Base-by-base conservation (phyloP, 2,888 invertebrate species). In the Apamea crenata region DNA sequence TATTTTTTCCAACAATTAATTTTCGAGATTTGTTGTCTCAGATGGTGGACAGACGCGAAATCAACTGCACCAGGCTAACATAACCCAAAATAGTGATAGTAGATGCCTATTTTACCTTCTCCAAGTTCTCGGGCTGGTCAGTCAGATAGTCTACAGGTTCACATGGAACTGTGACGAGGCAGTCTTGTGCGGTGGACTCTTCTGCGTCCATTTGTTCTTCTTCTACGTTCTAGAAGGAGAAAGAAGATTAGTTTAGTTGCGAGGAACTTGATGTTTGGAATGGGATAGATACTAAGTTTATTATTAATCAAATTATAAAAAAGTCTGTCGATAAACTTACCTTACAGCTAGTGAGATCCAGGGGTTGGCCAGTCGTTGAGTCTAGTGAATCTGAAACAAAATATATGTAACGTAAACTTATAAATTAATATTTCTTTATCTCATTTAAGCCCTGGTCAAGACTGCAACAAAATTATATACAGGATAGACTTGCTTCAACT, bases 281-380 rank as follows among this genome's bases (percentile, higher is more conserved):
- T 1, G 44, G 44, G 40, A n/a, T n/a, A n/a, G 3, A 32, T 32
- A 32, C 32, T 32, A 32, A 32, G 32, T 32, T 32, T 32, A 32
- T 32, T 32, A 32, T 32, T 32, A 32, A 32, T 32, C 32, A 32
- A 32, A 32, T 32, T 32, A 32, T 32, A n/a, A 32, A 32, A 32
- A 32, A 32, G 32, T 32, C 2, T 32, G 32, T 32, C 32, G 32
- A 32, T 32, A 32, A 32, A 32, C 32, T 32, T 32, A 97, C 98
- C 94, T 97, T 98, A 96, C 97, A 97, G 86, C 97, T 97, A 93
- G 97, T 97, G 91, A 98, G 97, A 90, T 97, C 96, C 77, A 96
- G 83, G 0, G 96, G 96, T 72, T 94, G 94, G 8, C 95, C 96
- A 3, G 96, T 95, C 25, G 96, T 96, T 12, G 97, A 97, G 82